Base-by-base conservation (phyloP, 35 echinoderm and acorn worm species). In the Patiria miniata region DNA sequence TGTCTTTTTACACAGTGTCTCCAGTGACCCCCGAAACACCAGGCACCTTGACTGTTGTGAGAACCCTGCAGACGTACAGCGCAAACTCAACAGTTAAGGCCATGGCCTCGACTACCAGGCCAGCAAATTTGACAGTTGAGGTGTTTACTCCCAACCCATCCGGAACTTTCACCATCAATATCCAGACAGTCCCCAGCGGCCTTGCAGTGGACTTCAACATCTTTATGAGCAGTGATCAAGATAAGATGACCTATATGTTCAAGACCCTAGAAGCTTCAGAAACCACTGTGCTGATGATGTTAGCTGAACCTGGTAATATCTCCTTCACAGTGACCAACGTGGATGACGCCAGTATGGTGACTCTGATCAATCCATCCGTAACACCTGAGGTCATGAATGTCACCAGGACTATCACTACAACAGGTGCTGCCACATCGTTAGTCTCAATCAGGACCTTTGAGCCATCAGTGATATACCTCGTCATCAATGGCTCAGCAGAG, bases 271-370 rank as follows among this genome's bases (percentile, higher is more conserved):
- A 73, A 36, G 26, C 65, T 2, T 32, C 65, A 28, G 65, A 36
- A 23, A 73, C 65, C 26, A 26, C 23, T 10, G 15, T 34, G 26
- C 34, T 73, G 65, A 34, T 73, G 10, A 73, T 34, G 8, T 73
- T 73, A 34, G 29, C 21, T 12, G 65, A 73, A 34, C 65, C 34
- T 1, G 65, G 19, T 34, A 73, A 36, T 36, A 34, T 73, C 65
- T 73, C 30, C 65, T 73, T 73, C 65, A 73, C 65, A 26, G 23
- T 73, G 26, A 73, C 65, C 34, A 73, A 30, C 8, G 65, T 32
- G 21, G 65, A 73, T 73, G 65, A 22, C 2, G 65, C 26, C 26
- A 30, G 26, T 22, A 10, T 14, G 34, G 65, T 73, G 26, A 32
- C 21, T 73, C 29, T 73, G 3, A 26, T 32, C 10, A 73, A 73